Percentiles rank a stretch among this genome's conserved stretches.
These are phyloP conservation scores for Semicossyphus pulcher DNA, from an alignment of 2,113 vertebrate genomes.

Conservation along the genomic window DNA sequence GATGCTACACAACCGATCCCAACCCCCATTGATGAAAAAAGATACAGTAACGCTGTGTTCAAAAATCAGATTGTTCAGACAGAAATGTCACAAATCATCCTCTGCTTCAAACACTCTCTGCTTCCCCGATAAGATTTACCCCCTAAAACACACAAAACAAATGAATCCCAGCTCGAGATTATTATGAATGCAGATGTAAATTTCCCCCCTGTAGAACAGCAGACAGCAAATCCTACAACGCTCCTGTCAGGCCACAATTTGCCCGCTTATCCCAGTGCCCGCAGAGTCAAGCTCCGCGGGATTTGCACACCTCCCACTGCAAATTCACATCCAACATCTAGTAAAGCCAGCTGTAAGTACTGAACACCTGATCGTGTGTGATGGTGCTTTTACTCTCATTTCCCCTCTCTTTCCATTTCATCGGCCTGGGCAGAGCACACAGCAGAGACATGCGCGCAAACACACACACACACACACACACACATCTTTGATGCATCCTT, in stretches of 20 bases:
- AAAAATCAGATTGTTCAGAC: conserved; percentile 48
- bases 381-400: conserved; percentile 47
- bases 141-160: conserved; percentile 35
- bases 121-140: conserved; percentile 22
- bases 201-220: conserved; percentile 8
- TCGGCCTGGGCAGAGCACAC: conserved; percentile 46
- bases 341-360: conserved; percentile 57
- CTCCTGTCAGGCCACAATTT: conserved; percentile 50
- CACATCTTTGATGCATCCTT: conserved; percentile 57
- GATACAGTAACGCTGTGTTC: conserved; percentile 33
- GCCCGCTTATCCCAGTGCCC: conserved; percentile 28
- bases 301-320: conserved; percentile 53
- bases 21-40: conserved; percentile 34
- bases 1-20: conserved; percentile 53
- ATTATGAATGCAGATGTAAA: conserved; percentile 33
- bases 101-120: conserved; percentile 38
- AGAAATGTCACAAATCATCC: conserved; percentile 57
- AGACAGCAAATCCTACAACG: conserved; percentile 21
- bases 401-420: conserved; percentile 33
- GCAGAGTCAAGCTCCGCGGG: conserved; percentile 40
- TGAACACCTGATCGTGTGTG: conserved; percentile 64
- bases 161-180: conserved; percentile 20
- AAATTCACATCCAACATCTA: conserved; percentile 51
- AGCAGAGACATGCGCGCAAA: conserved; percentile 25
- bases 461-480: conserved; percentile 45